Evolutionary conservation across 2,113 vertebrate species (phyloP).

Genomic region (Gopherus flavomarginatus): DNA sequence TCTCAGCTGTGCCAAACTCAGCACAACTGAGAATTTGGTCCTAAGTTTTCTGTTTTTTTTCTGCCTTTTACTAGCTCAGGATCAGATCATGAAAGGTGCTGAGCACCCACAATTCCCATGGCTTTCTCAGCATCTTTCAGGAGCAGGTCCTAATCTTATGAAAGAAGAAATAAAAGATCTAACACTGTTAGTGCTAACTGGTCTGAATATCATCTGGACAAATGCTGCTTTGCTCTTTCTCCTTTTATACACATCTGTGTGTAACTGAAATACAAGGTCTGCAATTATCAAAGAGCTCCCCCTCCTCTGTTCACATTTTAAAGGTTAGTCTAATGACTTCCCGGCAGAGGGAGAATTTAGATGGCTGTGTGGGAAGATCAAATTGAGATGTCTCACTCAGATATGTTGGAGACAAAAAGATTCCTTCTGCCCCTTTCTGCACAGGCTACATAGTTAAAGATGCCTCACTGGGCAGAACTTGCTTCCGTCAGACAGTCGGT

Average conservation of each 20-base stretch:
- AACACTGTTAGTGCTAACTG: not conserved
- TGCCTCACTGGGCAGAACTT: not conserved
- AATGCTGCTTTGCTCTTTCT: not conserved
- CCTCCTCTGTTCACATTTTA: not conserved
- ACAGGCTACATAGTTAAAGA: constrained; percentile 15
- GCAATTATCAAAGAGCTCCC: not conserved
- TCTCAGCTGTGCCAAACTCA: not conserved
- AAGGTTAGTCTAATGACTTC: constrained; percentile 14
- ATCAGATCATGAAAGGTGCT: not conserved
- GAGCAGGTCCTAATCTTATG: not conserved
- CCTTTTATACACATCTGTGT: not conserved
- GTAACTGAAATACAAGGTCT: constrained; percentile 5
- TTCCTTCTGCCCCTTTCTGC: not conserved
- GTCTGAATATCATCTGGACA: not conserved
- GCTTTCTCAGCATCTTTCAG: not conserved
- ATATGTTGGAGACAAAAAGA: not conserved
- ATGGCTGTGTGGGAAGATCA: constrained; percentile 4
- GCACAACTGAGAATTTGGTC: not conserved
- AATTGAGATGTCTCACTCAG: constrained; percentile 15
- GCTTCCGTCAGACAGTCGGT: constrained; percentile 5
- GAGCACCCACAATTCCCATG: not conserved
- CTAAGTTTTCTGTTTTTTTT: not conserved
- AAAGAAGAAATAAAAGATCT: not conserved
- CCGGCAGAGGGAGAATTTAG: constrained; percentile 2
- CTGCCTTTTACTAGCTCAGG: not conserved